phyloP scores from a whole-genome alignment of 2,888 invertebrate genomes.

The Tachina lurida region DNA sequence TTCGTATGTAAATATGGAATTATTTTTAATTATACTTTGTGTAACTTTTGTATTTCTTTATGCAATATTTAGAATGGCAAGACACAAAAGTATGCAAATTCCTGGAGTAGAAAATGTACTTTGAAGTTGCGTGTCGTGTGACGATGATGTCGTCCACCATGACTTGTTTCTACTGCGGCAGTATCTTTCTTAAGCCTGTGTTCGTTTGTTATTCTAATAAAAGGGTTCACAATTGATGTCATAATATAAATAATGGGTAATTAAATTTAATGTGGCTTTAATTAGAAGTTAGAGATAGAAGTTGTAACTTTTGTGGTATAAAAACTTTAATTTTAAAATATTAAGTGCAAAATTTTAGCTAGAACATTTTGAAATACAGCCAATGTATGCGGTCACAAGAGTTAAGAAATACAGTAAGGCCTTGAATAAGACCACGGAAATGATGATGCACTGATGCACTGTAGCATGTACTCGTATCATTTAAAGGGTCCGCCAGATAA shows the following conservation, averaged over 20 bases:
- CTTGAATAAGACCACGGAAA: too few species aligned
- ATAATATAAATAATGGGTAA: slow-evolving; percentile 59
- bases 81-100: slow-evolving; percentile 54
- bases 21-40: slow-evolving; percentile 48
- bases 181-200: slow-evolving; percentile 24
- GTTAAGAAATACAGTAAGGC: too few species aligned
- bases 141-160: background rate
- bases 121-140: slow-evolving; percentile 32
- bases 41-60: background rate
- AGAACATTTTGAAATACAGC: too few species aligned
- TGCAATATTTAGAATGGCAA: background rate
- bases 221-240: slow-evolving; percentile 51
- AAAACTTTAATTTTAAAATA: too few species aligned
- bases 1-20: slow-evolving; percentile 16
- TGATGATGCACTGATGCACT: too few species aligned
- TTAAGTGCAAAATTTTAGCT: too few species aligned
- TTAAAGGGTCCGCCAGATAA: too few species aligned
- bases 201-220: slow-evolving; percentile 17
- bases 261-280: slow-evolving; percentile 62
- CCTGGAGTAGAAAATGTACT: slow-evolving; percentile 7
- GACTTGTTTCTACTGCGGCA: slow-evolving; percentile 15
- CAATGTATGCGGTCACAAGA: too few species aligned
- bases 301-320: too few species aligned
- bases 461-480: too few species aligned
- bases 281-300: slow-evolving; percentile 11